phyloP scores from a whole-genome alignment of 2,797 vertebrate species.

The Sus cebifrons region DNA sequence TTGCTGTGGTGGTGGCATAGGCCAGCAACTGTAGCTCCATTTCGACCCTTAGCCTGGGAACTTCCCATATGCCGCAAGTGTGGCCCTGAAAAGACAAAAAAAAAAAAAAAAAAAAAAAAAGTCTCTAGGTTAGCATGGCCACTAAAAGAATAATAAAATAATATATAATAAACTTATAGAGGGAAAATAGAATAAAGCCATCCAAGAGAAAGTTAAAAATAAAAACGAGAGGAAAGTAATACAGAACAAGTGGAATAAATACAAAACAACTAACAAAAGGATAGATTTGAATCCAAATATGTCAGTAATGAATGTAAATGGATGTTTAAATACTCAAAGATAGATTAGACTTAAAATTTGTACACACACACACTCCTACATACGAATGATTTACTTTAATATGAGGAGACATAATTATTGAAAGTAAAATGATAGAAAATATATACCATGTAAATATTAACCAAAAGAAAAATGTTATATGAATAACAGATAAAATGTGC shows the following conservation, averaged over 20 bases:
- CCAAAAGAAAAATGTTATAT: neutral
- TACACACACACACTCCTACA: neutral
- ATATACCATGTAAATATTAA: neutral
- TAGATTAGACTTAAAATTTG: neutral
- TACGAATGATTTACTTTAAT: neutral
- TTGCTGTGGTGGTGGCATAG: too few relatives aligned
- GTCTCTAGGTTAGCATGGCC: neutral
- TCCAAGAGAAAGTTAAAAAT: neutral
- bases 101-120: too few relatives aligned
- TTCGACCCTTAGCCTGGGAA: too few relatives aligned
- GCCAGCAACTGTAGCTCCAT: too few relatives aligned
- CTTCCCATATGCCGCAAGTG: too few relatives aligned
- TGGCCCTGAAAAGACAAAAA: too few relatives aligned
- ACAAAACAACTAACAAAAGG: neutral
- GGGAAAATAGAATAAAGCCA: neutral
- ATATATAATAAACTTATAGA: neutral
- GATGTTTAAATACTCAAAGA: neutral
- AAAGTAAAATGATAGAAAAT: conserved; percentile 2
- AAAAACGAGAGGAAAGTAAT: neutral
- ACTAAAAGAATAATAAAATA: neutral
- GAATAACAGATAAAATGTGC: neutral
- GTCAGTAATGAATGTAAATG: conserved; percentile 1
- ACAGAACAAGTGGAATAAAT: neutral
- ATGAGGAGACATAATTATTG: neutral
- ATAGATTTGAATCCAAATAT: neutral